Base-by-base conservation (phyloP, 1,140 invertebrate genomes). In the Drosophila sturtevanti region DNA sequence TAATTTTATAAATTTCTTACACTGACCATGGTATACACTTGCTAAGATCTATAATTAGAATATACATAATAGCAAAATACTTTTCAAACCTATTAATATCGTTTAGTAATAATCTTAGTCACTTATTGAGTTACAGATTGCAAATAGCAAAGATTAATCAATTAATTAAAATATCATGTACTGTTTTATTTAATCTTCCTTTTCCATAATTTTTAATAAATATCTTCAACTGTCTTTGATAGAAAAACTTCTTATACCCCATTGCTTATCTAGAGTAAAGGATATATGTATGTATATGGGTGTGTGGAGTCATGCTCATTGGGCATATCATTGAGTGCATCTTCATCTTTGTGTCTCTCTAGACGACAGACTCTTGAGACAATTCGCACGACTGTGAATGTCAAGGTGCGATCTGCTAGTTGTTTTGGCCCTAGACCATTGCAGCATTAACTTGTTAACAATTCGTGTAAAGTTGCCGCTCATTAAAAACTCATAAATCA, bases 401-500 rank as follows among this genome's bases (percentile, higher is more conserved):
- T 89, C 85, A 80, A 79, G 80, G 77, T 72, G 79, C 71, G 79
- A 86, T 67, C 24, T 71, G 72, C 72, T 72, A 55, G 82, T 65
- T 62, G 69, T 60, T 52, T 48, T 72, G 18, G 18, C 59, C 55
- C 63, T 55, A 51, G 62, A 63, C 64, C 67, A 60, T 75, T 66
- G 54, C 59, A 63, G 56, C 66, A 64, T 67, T 72, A 62, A 78
- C 74, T 89, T 89, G 82, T 87, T 87, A 89, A 89, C 84, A 89
- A 82, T 89, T 89, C 84, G 79, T 87, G 79, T 89, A 82, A 87
- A 82, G 75, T 79, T 79, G 79, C 84, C 84, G 85, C 85, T 89
- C 84, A 87, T 89, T 89, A 89, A 89, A 89, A 80, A 63, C 79
- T 89, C 84, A 89, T 89, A 89, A 89, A 89, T 89, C 84, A 89